These are phyloP conservation scores for Ennomos fuscantarius DNA, from an alignment of 2,888 invertebrate genomes.

Conservation along the genomic window DNA sequence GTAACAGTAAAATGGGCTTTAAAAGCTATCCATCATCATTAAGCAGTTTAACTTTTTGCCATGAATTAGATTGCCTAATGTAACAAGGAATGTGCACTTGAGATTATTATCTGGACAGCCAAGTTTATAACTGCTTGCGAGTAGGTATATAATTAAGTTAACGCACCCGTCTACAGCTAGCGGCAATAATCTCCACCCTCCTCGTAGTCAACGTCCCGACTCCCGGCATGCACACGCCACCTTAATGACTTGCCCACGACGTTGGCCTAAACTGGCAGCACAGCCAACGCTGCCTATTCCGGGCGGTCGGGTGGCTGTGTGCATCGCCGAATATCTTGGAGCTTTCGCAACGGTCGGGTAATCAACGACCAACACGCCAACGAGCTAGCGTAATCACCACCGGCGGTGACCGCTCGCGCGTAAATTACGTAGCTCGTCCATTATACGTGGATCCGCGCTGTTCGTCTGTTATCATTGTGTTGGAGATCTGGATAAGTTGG, in stretches of 20 bases:
- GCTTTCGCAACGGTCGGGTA: conserved; percentile 64
- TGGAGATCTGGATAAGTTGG: conserved; percentile 55
- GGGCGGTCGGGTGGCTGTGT: conserved; percentile 41
- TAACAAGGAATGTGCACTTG: conserved; percentile 3
- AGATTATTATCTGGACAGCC: conserved; percentile 30
- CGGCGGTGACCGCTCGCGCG: conserved; percentile 80
- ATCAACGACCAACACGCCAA: conserved; percentile 72
- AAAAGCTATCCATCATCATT: too few species aligned
- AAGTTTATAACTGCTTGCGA: conserved; percentile 40
- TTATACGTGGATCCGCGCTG: conserved; percentile 48
- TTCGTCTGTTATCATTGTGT: conserved; percentile 29
- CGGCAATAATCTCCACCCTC: conserved; percentile 56
- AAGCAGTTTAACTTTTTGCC: too few species aligned
- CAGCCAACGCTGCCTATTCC: conserved; percentile 55
- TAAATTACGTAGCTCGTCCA: conserved; percentile 73
- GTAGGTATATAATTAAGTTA: conserved; percentile 64
- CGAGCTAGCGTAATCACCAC: conserved; percentile 77
- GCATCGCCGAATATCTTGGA: conserved; percentile 45
- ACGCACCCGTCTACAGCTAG: conserved; percentile 60
- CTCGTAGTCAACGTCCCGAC: conserved; percentile 55
- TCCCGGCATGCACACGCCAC: conserved; percentile 69
- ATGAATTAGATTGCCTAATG: not conserved
- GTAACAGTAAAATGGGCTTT: too few species aligned
- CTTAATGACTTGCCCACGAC: conserved; percentile 69
- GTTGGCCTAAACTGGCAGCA: conserved; percentile 52